Evolutionary conservation across 2,888 invertebrate species (phyloP).

Genomic region (Unio delphinus): DNA sequence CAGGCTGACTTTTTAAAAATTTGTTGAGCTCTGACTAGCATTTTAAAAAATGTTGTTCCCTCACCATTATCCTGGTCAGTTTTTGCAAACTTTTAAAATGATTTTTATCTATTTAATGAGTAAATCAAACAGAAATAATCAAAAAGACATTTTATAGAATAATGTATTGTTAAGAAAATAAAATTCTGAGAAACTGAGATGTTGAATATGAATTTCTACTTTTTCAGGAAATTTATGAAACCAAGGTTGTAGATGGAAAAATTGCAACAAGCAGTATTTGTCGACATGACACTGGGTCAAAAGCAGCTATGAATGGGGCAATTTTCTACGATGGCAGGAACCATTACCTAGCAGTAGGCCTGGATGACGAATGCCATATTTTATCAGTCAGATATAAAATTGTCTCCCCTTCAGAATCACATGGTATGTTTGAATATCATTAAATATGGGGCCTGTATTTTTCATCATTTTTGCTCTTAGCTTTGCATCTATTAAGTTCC

Average conservation of each 20-base stretch:
- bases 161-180: too few species aligned
- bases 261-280: slow-evolving; percentile 91
- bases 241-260: slow-evolving; percentile 83
- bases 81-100: too few species aligned
- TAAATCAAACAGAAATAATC: too few species aligned
- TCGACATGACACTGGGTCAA: slow-evolving; percentile 82
- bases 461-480: neutral
- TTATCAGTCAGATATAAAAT: slow-evolving; percentile 67
- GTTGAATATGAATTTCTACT: slow-evolving; percentile 16
- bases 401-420: slow-evolving; percentile 47
- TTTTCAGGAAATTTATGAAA: slow-evolving; percentile 91
- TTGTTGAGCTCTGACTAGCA: too few species aligned
- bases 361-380: slow-evolving; percentile 82
- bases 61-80: too few species aligned
- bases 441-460: neutral
- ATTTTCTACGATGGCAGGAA: slow-evolving; percentile 81
- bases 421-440: neutral
- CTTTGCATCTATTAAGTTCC: too few species aligned
- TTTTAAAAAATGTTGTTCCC: too few species aligned
- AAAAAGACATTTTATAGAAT: too few species aligned
- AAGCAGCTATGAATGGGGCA: slow-evolving; percentile 92
- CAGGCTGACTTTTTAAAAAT: too few species aligned
- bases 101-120: too few species aligned
- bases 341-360: slow-evolving; percentile 88
- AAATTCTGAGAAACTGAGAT: too few species aligned